Evolutionary conservation across 2,797 vertebrate genomes (phyloP).

Genomic region (Gila robusta): DNA sequence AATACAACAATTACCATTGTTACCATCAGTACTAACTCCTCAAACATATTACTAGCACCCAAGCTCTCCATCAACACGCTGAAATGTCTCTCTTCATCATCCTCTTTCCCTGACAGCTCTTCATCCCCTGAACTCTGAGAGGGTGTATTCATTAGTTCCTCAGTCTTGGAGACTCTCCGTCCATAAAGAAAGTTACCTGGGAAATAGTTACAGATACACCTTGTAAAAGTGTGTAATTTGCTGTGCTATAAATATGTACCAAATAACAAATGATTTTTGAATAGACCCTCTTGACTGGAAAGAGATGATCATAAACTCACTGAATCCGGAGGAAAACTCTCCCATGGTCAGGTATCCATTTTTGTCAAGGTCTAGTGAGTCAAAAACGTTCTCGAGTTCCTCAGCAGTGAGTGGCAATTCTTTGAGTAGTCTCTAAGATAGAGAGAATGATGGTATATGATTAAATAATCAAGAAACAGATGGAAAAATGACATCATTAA

Average conservation of each 20-base stretch:
- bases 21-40: too few species aligned
- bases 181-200: too few species aligned
- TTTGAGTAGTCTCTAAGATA: slow-evolving; percentile 83
- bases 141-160: too few species aligned
- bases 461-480: neutral
- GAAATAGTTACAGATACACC: neutral
- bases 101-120: too few species aligned
- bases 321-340: slow-evolving; percentile 90
- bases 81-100: too few species aligned
- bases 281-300: neutral
- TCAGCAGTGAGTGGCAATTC: slow-evolving; percentile 87
- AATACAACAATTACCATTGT: too few species aligned
- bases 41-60: too few species aligned
- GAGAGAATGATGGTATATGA: neutral
- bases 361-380: slow-evolving; percentile 85
- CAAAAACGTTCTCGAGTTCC: slow-evolving; percentile 91
- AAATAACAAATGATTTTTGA: neutral
- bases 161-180: too few species aligned
- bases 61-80: too few species aligned
- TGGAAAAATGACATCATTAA: neutral
- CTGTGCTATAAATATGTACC: neutral
- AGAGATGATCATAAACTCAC: slow-evolving; percentile 77
- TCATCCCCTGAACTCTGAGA: too few species aligned
- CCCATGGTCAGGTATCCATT: slow-evolving; percentile 87
- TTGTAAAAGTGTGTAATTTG: neutral